Evolutionary conservation across 2,113 vertebrate genomes (phyloP), one percentile per base, ranked within the genome.

Genomic region (Onychostoma macrolepis): DNA sequence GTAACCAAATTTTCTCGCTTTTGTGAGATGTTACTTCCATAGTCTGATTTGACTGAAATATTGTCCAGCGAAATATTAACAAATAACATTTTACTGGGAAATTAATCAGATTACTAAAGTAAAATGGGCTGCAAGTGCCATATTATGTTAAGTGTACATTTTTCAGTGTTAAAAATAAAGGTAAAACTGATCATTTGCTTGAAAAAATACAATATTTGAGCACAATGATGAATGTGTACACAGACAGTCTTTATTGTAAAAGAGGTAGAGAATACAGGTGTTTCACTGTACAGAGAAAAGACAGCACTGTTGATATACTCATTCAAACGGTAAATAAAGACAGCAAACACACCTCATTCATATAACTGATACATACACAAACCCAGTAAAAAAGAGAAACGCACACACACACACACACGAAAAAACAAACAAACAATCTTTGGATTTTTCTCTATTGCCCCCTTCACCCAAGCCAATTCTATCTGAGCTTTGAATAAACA

Each of bases 221-320:
- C n/a, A 45, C n/a, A 28, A 6, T 43, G 58, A 65, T 86, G 87
- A 88, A 91, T 93, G 94, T 95, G 94, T 95, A 94, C 94, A 96
- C 94, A 95, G 92, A 95, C 88, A 90, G 93, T 94, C 92, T 96
- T 96, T 95, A 95, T 96, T 96, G 95, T 95, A 95, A 96, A 96
- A 95, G 95, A 96, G 95, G 95, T 96, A 96, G 95, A 95, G 94
- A 94, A 94, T 94, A 95, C 94, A 95, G 94, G 90, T 95, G 92
- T 95, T 96, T 94, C 94, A 95, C 95, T 95, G 95, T 96, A 95
- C 95, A 96, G 93, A 95, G 93, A 94, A 93, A 93, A 93, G 90
- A 95, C 93, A 94, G 93, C 93, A 95, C 94, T 94, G 93, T 93
- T 91, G 90, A 94, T 92, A 93, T 89, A 93, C 92, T 91, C 95